Evolutionary conservation across 2,113 vertebrate species (phyloP).

Genomic region (Spilogale gracilis): DNA sequence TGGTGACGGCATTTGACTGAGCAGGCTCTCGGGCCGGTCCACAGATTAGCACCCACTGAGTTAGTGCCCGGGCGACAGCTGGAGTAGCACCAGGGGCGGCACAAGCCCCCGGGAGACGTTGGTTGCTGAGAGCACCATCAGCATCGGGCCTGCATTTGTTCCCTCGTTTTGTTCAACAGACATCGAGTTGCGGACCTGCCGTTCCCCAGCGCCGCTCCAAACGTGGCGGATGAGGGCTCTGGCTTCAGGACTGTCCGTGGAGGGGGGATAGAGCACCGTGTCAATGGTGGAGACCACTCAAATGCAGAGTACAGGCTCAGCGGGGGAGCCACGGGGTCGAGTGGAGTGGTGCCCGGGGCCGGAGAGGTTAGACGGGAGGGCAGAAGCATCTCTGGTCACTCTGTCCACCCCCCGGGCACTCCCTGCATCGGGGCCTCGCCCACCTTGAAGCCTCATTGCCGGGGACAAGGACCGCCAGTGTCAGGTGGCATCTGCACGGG

Average conservation of each 20-base stretch:
- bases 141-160: accelerated
- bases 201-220: accelerated
- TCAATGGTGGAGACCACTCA: accelerated
- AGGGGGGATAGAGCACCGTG: accelerated
- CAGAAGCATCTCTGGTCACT: background rate
- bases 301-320: accelerated
- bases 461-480: background rate
- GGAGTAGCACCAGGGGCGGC: accelerated
- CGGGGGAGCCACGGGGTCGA: background rate
- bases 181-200: background rate
- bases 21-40: accelerated
- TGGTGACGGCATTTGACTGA: accelerated
- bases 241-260: accelerated
- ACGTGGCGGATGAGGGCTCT: accelerated
- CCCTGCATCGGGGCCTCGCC: accelerated
- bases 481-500: background rate
- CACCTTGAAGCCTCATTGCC: background rate
- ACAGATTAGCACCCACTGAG: too few relatives aligned
- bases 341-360: accelerated
- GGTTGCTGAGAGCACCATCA: accelerated
- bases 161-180: accelerated
- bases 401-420: background rate
- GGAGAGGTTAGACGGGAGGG: background rate
- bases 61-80: accelerated
- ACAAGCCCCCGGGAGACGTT: accelerated